Evolutionary conservation across 1,140 invertebrate species (phyloP).

Genomic region (Habropoda laboriosa): DNA sequence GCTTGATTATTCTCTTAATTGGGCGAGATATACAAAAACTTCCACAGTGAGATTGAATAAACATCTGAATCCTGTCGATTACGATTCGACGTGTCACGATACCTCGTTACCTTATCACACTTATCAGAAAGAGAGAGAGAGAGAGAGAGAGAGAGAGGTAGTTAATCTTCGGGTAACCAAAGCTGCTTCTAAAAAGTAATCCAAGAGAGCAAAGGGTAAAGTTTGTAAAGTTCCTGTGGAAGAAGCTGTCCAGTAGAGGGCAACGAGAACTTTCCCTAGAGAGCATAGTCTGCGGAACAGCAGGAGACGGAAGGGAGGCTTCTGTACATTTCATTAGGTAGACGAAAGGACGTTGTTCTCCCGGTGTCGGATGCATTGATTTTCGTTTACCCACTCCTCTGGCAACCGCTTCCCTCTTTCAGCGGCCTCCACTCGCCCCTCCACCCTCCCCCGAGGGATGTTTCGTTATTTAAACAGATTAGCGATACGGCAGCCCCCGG

Average conservation of each 20-base stretch:
- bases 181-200: background rate
- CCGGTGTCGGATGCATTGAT: conserved; percentile 73
- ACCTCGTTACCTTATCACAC: too few relatives aligned
- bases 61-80: too few relatives aligned
- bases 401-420: conserved; percentile 15
- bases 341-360: conserved; percentile 58
- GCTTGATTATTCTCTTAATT: too few relatives aligned
- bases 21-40: too few relatives aligned
- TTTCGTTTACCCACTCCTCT: conserved; percentile 75
- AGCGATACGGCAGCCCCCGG: conserved; percentile 72
- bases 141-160: too few relatives aligned
- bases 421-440: conserved; percentile 41
- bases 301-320: background rate
- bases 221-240: background rate
- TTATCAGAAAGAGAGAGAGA: background rate
- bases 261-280: background rate
- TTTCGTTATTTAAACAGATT: conserved; percentile 81
- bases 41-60: too few relatives aligned
- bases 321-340: conserved; percentile 63
- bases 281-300: too few relatives aligned
- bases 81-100: too few relatives aligned
- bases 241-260: background rate
- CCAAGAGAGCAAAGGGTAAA: background rate
- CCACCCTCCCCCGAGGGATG: conserved; percentile 67
- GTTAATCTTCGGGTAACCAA: background rate